These are phyloP conservation scores for Cantharis lateralis DNA, from an alignment of 2,888 invertebrate genomes.

Conservation along the genomic window DNA sequence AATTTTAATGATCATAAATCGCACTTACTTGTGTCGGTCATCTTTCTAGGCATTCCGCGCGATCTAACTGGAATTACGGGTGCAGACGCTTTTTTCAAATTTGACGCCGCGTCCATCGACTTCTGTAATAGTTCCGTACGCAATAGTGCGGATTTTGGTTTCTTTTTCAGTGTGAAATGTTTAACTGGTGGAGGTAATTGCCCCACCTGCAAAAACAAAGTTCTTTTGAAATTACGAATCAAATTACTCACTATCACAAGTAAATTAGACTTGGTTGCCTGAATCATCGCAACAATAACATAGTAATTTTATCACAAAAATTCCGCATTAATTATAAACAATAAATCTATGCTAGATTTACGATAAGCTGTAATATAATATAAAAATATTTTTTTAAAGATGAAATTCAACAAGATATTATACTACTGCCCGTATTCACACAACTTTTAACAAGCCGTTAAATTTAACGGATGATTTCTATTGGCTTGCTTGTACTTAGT, in stretches of 20 bases:
- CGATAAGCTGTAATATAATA: no score
- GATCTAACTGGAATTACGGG: constrained; percentile 88
- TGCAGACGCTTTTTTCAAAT: constrained; percentile 84
- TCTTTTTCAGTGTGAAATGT: constrained; percentile 90
- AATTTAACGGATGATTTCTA: no score
- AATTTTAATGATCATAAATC: background rate
- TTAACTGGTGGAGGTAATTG: constrained; percentile 83
- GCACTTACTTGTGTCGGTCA: constrained; percentile 89
- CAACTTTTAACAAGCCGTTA: no score
- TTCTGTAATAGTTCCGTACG: constrained; percentile 90
- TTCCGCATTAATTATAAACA: no score
- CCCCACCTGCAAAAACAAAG: constrained; percentile 62
- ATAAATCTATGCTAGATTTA: no score
- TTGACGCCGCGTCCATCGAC: constrained; percentile 86
- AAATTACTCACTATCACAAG: background rate
- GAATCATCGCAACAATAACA: background rate
- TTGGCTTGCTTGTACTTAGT: no score
- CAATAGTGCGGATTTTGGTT: constrained; percentile 91
- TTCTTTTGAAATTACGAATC: background rate
- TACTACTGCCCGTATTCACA: no score
- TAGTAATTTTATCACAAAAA: background rate
- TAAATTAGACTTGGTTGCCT: background rate
- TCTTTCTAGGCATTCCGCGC: constrained; percentile 89
- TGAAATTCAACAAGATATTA: no score
- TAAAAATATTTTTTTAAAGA: no score